Conservation (phyloP, 2,888 invertebrate genomes). For the Coelinius sp. region DNA sequence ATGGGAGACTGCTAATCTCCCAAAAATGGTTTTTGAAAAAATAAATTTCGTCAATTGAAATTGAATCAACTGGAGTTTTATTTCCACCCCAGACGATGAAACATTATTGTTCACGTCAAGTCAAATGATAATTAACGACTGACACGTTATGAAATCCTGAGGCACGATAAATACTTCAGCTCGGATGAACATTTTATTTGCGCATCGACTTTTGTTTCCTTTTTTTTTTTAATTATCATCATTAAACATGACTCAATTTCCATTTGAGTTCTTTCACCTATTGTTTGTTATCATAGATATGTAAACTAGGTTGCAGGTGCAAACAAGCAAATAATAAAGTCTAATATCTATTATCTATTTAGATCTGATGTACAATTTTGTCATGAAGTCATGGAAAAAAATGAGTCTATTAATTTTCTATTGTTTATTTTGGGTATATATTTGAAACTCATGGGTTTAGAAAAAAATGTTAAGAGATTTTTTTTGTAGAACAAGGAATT, state of each 20-base stretch:
- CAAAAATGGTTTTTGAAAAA: slow-evolving; percentile 7
- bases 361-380: no score
- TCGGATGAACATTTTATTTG: slow-evolving; percentile 23
- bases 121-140: slow-evolving; percentile 54
- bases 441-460: no score
- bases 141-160: slow-evolving; percentile 49
- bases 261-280: slow-evolving; percentile 47
- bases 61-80: not conserved
- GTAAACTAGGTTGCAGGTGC: slow-evolving; percentile 33
- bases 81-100: slow-evolving; percentile 23
- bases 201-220: slow-evolving; percentile 39
- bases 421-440: no score
- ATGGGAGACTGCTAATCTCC: slow-evolving; percentile 15
- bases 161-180: slow-evolving; percentile 54
- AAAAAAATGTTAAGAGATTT: no score
- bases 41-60: not conserved
- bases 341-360: no score
- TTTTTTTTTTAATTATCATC: slow-evolving; percentile 38
- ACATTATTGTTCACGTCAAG: slow-evolving; percentile 51
- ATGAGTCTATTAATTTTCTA: no score
- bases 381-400: no score
- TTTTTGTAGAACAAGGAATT: no score
- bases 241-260: slow-evolving; percentile 28
- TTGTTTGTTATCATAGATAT: slow-evolving; percentile 37
- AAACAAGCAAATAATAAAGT: not conserved